These are phyloP conservation scores for Anneissia japonica DNA, from an alignment of 35 echinoderm and acorn worm species.

Conservation along the genomic window DNA sequence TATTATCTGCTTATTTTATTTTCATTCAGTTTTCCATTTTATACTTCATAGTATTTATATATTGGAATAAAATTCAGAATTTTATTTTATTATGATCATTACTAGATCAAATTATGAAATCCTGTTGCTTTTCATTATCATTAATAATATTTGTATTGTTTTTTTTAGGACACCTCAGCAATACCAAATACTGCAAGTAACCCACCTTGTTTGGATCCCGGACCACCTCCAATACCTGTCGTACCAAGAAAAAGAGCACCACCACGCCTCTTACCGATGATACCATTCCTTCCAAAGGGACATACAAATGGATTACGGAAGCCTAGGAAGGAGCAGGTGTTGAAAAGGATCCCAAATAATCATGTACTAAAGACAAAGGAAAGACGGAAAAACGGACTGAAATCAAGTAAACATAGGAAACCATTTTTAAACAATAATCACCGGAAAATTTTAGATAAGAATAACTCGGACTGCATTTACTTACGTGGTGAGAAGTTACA, in stretches of 20 bases:
- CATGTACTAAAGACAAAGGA: neutral
- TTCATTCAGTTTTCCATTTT: no score
- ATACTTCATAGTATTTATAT: no score
- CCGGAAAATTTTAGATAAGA: neutral
- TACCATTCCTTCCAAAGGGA: conserved; percentile 45
- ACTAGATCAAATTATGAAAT: no score
- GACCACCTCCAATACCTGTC: conserved; percentile 72
- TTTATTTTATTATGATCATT: no score
- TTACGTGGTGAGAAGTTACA: neutral
- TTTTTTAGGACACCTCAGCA: neutral
- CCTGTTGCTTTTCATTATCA: no score
- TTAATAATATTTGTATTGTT: no score
- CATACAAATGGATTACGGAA: neutral
- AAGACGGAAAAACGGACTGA: neutral
- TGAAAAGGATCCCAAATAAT: neutral
- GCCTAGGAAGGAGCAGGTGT: neutral
- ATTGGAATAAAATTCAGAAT: no score
- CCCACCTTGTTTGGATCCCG: conserved; percentile 73
- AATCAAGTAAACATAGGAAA: neutral
- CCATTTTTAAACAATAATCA: neutral
- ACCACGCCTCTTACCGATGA: conserved; percentile 77
- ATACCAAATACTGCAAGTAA: conserved; percentile 19
- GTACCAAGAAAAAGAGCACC: conserved; percentile 58
- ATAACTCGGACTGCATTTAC: neutral
- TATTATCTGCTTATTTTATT: no score